phyloP scores from a whole-genome alignment of 2,888 invertebrate genomes.

The Blera fallax region DNA sequence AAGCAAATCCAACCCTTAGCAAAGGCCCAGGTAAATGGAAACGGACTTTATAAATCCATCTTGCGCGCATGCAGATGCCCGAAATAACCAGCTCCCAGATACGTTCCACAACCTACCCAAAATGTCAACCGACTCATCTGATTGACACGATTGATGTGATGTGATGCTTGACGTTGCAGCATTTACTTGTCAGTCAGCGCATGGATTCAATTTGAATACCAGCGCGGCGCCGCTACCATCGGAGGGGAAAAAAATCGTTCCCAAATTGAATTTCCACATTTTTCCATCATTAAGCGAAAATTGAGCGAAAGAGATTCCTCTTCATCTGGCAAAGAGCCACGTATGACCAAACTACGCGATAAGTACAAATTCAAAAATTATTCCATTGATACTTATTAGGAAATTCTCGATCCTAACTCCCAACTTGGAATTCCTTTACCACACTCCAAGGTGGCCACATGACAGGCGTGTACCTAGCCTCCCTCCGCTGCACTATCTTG shows the following conservation, averaged over 20 bases:
- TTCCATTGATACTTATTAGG: constrained; percentile 70
- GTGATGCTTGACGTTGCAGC: constrained; percentile 50
- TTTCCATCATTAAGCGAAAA: constrained; percentile 54
- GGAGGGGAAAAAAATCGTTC: neutral
- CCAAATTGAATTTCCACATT: constrained; percentile 41
- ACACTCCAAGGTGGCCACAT: constrained; percentile 71
- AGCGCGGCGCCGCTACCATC: neutral
- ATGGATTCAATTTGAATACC: constrained; percentile 49
- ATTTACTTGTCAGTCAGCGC: constrained; percentile 54
- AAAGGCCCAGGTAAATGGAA: neutral
- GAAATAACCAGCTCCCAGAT: constrained; percentile 17
- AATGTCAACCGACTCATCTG: constrained; percentile 56
- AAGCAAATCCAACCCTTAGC: constrained; percentile 21
- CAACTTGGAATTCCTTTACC: constrained; percentile 59
- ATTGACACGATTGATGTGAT: constrained; percentile 58
- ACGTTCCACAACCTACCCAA: constrained; percentile 28
- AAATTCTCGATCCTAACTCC: constrained; percentile 57
- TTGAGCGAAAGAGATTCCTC: constrained; percentile 12
- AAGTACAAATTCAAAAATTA: constrained; percentile 71
- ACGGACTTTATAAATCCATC: constrained; percentile 67
- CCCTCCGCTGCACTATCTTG: neutral
- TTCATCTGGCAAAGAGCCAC: neutral
- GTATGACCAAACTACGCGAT: constrained; percentile 12
- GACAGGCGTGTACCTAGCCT: constrained; percentile 52
- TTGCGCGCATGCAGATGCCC: constrained; percentile 57